Conservation (phyloP, 2,113 vertebrate genomes). For the Tautogolabrus adspersus region DNA sequence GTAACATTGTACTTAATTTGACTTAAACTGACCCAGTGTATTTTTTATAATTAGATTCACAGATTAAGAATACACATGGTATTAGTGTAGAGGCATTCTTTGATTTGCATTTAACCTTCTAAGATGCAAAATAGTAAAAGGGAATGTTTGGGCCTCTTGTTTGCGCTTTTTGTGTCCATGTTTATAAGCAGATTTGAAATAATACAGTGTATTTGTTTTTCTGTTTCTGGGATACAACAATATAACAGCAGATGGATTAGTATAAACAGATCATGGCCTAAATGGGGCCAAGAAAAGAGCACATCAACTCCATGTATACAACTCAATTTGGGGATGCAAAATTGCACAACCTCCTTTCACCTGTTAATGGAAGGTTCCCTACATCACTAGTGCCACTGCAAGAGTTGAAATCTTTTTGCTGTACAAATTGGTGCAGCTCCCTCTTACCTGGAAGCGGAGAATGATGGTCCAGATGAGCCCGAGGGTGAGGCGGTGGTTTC, state of each 20-base stretch:
- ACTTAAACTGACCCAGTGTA: neutral
- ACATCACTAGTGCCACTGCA: too few species aligned
- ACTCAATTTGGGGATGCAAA: neutral
- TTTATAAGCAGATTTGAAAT: neutral
- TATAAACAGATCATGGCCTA: neutral
- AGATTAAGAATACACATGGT: too few species aligned
- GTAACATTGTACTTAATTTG: too few species aligned
- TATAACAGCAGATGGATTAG: neutral
- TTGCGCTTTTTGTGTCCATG: neutral
- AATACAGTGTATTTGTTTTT: neutral
- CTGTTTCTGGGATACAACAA: neutral
- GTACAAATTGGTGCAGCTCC: neutral
- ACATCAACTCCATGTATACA: neutral
- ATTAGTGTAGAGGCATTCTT: too few species aligned
- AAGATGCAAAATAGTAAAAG: neutral
- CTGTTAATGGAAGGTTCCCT: neutral
- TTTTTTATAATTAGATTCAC: neutral
- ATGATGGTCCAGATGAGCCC: slow-evolving; percentile 99
- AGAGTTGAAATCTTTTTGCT: neutral
- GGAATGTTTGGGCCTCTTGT: neutral
- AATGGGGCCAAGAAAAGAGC: too few species aligned
- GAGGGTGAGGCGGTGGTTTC: slow-evolving; percentile 94
- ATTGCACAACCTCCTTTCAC: neutral
- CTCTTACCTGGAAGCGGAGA: slow-evolving; percentile 93
- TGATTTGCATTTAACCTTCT: neutral